These are phyloP conservation scores for Heterodera filipjevi DNA, from an alignment of 2,888 invertebrate species.

Conservation along the genomic window DNA sequence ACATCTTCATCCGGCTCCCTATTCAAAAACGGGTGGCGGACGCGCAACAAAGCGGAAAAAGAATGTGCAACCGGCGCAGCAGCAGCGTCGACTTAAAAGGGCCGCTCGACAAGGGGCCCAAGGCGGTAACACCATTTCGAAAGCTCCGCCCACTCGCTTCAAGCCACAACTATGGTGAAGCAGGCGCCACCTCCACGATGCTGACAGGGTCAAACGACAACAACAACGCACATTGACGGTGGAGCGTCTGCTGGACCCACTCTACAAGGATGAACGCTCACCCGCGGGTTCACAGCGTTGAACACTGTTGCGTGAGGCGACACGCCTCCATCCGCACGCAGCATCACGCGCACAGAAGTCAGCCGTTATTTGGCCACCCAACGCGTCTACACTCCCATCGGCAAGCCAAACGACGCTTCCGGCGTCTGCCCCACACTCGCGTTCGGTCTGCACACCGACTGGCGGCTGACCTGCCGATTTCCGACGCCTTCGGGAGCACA, in stretches of 20 bases:
- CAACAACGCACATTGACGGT: not conserved
- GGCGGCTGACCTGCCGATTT: conserved; percentile 9
- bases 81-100: no score
- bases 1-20: no score
- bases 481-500: not conserved
- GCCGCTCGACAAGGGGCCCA: no score
- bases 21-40: not conserved
- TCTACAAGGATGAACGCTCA: conserved; percentile 25
- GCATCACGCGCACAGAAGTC: conserved; percentile 23
- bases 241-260: conserved; percentile 8
- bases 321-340: not conserved
- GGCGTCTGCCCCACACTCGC: not conserved
- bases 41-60: not conserved
- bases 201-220: no score
- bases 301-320: conserved; percentile 17
- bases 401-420: not conserved
- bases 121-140: no score
- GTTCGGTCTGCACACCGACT: conserved; percentile 9
- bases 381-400: conserved; percentile 14
- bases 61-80: not conserved
- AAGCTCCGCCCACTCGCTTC: no score
- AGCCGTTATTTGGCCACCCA: not conserved
- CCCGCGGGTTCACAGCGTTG: conserved; percentile 19
- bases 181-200: no score
- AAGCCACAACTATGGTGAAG: not conserved